A percentile compares a stretch with the other conserved stretches of the same genome.
These are phyloP conservation scores for Furnarius figulus DNA, from an alignment of 2,113 vertebrate genomes.

Conservation along the genomic window DNA sequence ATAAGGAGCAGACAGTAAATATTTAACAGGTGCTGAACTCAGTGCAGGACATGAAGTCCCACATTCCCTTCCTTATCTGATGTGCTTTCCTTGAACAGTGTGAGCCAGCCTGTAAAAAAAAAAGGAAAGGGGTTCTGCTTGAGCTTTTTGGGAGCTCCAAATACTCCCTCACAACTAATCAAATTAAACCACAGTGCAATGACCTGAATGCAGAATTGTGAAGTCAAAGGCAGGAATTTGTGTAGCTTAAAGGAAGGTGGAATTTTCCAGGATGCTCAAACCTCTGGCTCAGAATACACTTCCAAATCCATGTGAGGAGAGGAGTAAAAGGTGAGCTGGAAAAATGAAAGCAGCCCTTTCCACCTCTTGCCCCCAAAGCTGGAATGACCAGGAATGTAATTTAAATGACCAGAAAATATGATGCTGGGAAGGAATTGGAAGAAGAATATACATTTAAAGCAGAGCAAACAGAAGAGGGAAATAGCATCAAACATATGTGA, in stretches of 20 bases:
- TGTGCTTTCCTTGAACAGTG: not conserved
- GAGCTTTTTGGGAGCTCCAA: not conserved
- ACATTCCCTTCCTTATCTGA: not conserved
- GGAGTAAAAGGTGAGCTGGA: not conserved
- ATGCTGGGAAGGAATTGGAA: not conserved
- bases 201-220: not conserved
- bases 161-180: not conserved
- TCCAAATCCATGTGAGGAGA: not conserved
- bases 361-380: not conserved
- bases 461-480: not conserved
- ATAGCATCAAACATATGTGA: constrained; percentile 3
- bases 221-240: not conserved
- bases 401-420: not conserved
- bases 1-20: not conserved
- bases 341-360: not conserved
- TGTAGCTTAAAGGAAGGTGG: not conserved
- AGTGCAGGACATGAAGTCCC: not conserved
- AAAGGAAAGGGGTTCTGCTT: not conserved
- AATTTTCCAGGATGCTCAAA: not conserved
- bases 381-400: not conserved
- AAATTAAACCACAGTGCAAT: not conserved
- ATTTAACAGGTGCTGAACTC: not conserved
- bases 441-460: not conserved
- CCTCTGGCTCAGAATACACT: not conserved
- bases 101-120: not conserved